A percentile compares a stretch with the other conserved stretches of the same genome.
Evolutionary conservation across 30 jellyfish, hydroid and myxozoan species (phyloP).

Genomic region (Chironex yamaguchii): DNA sequence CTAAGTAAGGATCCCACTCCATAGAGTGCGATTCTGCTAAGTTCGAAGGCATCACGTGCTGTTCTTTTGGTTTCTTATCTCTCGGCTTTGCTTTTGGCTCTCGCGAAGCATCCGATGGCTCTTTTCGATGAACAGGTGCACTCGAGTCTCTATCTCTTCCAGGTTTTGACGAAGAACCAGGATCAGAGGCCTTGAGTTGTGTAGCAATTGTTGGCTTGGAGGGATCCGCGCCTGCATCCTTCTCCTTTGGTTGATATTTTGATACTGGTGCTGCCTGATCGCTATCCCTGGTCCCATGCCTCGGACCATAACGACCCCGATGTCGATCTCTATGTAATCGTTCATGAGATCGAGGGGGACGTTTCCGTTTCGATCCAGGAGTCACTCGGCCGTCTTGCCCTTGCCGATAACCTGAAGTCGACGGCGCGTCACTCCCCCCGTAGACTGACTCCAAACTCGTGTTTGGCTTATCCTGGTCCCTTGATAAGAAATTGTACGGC

Average conservation of each 20-base stretch:
- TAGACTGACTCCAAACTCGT: constrained; percentile 92
- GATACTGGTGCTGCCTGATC: background rate
- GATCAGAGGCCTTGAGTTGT: constrained; percentile 19
- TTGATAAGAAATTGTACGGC: constrained; percentile 83
- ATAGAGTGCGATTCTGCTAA: constrained; percentile 73
- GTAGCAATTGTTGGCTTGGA: background rate
- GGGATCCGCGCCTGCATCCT: background rate
- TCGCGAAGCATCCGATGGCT: background rate
- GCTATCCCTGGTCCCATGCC: background rate
- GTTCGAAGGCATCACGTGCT: constrained; percentile 68
- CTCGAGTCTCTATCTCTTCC: constrained; percentile 32
- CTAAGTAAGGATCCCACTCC: constrained; percentile 98
- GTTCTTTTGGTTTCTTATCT: constrained; percentile 37
- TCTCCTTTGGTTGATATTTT: background rate
- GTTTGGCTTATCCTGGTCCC: constrained; percentile 82
- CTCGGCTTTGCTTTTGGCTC: constrained; percentile 24
- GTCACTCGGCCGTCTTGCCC: constrained; percentile 28
- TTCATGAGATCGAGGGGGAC: constrained; percentile 42
- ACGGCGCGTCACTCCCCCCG: constrained; percentile 79
- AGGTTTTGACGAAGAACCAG: constrained; percentile 43
- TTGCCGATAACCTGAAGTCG: constrained; percentile 34
- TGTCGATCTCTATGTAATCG: constrained; percentile 37
- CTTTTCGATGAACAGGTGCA: constrained; percentile 34
- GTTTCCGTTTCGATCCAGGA: constrained; percentile 47
- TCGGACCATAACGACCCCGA: background rate